Conservation (phyloP, 2,113 vertebrate genomes). For the Calidris pygmaea region DNA sequence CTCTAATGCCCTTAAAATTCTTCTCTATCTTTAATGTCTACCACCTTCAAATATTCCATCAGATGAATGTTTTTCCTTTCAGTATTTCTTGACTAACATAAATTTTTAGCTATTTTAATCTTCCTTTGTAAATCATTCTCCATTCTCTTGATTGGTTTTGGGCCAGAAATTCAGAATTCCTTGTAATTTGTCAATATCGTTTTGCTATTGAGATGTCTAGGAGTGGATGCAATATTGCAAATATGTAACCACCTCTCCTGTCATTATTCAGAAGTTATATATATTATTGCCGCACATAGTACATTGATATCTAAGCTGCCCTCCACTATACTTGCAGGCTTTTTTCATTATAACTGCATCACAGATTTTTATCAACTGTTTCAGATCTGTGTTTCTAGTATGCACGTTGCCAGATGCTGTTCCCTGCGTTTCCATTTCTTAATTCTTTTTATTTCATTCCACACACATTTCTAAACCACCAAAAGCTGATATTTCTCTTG, state of each 20-base stretch:
- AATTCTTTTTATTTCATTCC: neutral
- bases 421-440: neutral
- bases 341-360: neutral
- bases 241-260: neutral
- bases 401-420: neutral
- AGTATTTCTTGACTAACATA: neutral
- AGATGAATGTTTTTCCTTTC: neutral
- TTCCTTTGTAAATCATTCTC: neutral
- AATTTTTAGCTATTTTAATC: neutral
- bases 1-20: neutral
- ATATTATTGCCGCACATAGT: neutral
- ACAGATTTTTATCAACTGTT: neutral
- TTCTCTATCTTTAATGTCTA: neutral
- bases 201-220: neutral
- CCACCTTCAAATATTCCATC: neutral
- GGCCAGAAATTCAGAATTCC: neutral
- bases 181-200: neutral
- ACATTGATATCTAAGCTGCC: neutral
- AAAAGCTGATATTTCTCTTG: neutral
- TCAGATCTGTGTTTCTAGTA: neutral
- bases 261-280: neutral
- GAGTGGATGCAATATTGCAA: constrained; percentile 20
- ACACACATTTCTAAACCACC: neutral
- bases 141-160: neutral
- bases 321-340: neutral